phyloP scores from a whole-genome alignment of 2,888 invertebrate genomes.

The Epistrophe grossulariae region DNA sequence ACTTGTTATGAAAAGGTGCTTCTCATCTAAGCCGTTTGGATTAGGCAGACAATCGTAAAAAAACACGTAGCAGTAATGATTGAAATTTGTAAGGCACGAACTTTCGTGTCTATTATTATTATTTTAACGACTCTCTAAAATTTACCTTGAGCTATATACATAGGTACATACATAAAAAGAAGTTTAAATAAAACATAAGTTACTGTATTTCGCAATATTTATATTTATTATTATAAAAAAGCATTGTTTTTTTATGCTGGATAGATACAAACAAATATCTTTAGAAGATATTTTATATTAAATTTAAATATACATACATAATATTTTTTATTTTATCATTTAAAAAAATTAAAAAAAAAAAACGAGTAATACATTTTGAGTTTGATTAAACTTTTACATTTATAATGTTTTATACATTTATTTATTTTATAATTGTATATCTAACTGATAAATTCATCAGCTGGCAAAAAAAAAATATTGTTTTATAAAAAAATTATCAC shows the following conservation, averaged over 20 bases:
- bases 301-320: constrained; percentile 5
- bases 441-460: not conserved
- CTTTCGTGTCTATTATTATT: too few relatives aligned
- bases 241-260: constrained; percentile 19
- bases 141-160: too few relatives aligned
- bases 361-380: constrained; percentile 50
- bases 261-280: constrained; percentile 26
- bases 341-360: not conserved
- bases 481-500: not conserved
- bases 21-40: too few relatives aligned
- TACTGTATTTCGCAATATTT: not conserved
- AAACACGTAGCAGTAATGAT: too few relatives aligned
- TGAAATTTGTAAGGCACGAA: too few relatives aligned
- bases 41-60: too few relatives aligned
- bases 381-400: constrained; percentile 51
- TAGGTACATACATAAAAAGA: not conserved
- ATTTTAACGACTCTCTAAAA: too few relatives aligned
- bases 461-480: constrained; percentile 1
- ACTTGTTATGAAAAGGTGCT: too few relatives aligned
- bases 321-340: not conserved
- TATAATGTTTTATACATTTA: constrained; percentile 26
- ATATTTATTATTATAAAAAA: constrained; percentile 33
- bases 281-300: constrained; percentile 29
- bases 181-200: not conserved
- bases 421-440: not conserved